These are phyloP conservation scores for Drosophila watanabei DNA, from an alignment of 1,140 invertebrate species.

Conservation along the genomic window DNA sequence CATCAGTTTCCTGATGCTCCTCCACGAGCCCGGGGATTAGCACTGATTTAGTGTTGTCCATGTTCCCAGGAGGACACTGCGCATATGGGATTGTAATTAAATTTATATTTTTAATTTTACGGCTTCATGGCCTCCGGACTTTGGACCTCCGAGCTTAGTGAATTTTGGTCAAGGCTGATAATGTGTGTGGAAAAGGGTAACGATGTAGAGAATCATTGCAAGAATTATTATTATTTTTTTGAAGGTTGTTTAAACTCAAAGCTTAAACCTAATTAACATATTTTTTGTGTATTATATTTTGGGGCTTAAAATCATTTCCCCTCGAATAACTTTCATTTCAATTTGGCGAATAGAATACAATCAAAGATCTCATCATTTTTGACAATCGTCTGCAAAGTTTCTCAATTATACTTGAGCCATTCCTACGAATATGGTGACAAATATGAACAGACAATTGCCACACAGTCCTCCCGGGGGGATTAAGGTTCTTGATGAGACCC, in stretches of 20 bases:
- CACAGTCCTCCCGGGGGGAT: constrained; percentile 6
- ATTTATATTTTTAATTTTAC: constrained; percentile 57
- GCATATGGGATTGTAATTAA: constrained; percentile 75
- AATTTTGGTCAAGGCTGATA: constrained; percentile 39
- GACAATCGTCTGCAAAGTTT: constrained; percentile 68
- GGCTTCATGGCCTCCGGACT: constrained; percentile 21
- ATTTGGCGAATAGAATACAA: constrained; percentile 18
- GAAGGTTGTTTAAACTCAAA: neutral
- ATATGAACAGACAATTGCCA: constrained; percentile 25
- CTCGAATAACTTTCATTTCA: constrained; percentile 13
- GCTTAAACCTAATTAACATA: constrained; percentile 10
- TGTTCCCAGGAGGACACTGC: constrained; percentile 39
- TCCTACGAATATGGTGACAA: constrained; percentile 8
- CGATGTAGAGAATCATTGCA: neutral
- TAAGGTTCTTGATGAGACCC: constrained; percentile 26
- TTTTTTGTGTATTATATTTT: neutral
- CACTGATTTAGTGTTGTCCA: constrained; percentile 68
- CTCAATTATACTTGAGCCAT: constrained; percentile 46
- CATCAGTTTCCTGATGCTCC: constrained; percentile 62
- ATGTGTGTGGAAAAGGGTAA: neutral
- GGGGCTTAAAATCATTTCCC: neutral
- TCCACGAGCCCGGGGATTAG: constrained; percentile 61
- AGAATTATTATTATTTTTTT: neutral
- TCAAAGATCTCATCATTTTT: constrained; percentile 28
- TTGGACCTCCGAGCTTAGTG: constrained; percentile 20